These are phyloP conservation scores for Leuctra nigra DNA, from an alignment of 2,888 invertebrate genomes.

Conservation along the genomic window DNA sequence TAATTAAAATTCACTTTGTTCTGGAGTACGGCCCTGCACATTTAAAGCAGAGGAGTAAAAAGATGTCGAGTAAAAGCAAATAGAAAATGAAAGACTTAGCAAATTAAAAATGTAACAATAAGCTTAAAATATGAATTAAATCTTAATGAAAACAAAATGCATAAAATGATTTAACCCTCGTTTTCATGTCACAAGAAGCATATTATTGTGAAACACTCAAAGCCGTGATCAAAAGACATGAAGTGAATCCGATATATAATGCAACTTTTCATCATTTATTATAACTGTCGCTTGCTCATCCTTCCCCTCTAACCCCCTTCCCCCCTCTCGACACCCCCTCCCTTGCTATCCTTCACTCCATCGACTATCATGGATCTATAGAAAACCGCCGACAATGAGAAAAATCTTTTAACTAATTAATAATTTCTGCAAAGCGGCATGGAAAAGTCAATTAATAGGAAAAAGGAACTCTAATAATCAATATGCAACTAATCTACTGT, in stretches of 20 bases:
- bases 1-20: background rate
- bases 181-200: background rate
- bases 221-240: slow-evolving; percentile 13
- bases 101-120: too few species aligned
- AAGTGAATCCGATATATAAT: slow-evolving; percentile 9
- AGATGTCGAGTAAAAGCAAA: too few species aligned
- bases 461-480: too few species aligned
- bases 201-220: background rate
- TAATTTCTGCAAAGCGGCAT: too few species aligned
- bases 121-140: too few species aligned
- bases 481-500: too few species aligned
- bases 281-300: slow-evolving; percentile 8
- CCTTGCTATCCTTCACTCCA: background rate
- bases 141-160: slow-evolving; percentile 15
- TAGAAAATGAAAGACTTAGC: too few species aligned
- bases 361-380: too few species aligned
- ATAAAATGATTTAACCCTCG: background rate
- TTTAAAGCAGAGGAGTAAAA: background rate
- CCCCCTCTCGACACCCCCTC: background rate
- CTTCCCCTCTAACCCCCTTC: background rate
- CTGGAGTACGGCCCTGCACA: background rate
- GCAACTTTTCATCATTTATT: slow-evolving; percentile 15
- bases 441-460: too few species aligned
- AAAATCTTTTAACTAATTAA: too few species aligned
- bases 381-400: too few species aligned